Evolutionary conservation across 92 coral and sea anemone species (phyloP).

Genomic region (Paramuricea clavata): DNA sequence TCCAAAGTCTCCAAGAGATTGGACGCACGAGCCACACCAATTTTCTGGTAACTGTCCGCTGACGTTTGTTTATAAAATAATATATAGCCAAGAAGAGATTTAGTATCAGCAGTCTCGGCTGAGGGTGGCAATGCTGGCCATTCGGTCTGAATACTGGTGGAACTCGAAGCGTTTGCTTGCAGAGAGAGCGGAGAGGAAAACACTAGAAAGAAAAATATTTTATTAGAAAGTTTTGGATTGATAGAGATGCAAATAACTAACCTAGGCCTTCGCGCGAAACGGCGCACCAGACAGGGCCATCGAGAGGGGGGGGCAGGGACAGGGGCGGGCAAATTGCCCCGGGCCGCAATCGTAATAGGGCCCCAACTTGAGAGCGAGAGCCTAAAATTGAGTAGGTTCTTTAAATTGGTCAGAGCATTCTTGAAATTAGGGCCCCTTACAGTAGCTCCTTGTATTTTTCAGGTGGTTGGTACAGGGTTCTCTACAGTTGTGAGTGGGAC

Average conservation of each 20-base stretch:
- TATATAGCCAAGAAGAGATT: background rate
- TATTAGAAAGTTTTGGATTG: too few relatives aligned
- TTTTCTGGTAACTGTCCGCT: background rate
- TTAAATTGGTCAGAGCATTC: too few relatives aligned
- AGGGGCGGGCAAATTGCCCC: too few relatives aligned
- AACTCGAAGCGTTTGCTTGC: background rate
- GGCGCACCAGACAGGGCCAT: too few relatives aligned
- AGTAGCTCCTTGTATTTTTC: too few relatives aligned
- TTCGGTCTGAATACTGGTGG: background rate
- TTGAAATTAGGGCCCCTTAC: too few relatives aligned
- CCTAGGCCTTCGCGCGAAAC: background rate
- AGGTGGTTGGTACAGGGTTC: too few relatives aligned
- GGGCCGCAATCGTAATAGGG: too few relatives aligned
- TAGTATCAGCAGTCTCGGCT: background rate
- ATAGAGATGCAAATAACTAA: background rate
- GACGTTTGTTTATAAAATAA: slow-evolving; percentile 9
- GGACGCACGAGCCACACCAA: background rate
- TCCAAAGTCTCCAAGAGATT: background rate
- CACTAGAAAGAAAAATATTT: background rate
- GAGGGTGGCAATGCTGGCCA: background rate
- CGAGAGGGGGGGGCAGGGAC: too few relatives aligned
- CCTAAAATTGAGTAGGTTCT: too few relatives aligned
- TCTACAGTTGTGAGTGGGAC: too few relatives aligned
- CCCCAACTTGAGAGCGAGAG: too few relatives aligned
- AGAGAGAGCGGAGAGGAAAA: background rate